phyloP scores from a whole-genome alignment of 37 sponge, comb jelly and placozoan genomes.

The Sycon ciliatum region DNA sequence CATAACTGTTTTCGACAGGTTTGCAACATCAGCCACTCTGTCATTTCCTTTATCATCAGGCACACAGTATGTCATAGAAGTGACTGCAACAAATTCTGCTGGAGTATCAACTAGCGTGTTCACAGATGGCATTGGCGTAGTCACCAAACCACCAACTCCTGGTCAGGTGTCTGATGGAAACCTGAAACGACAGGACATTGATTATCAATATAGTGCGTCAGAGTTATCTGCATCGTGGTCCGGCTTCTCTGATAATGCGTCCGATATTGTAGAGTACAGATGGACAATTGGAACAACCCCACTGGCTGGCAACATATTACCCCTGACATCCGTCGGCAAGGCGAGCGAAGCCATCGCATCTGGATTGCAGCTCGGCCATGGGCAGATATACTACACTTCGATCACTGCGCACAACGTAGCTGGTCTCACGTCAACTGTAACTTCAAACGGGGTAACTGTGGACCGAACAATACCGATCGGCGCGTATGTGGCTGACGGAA shows the following conservation, averaged over 20 bases:
- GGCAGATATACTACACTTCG: neutral
- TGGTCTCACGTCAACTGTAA: neutral
- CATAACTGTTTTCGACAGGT: too few species aligned
- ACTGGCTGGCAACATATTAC: neutral
- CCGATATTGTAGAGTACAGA: neutral
- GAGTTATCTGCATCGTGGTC: neutral
- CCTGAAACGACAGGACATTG: too few species aligned
- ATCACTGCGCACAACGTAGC: neutral
- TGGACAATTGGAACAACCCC: neutral
- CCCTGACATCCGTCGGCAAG: neutral
- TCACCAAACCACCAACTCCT: neutral
- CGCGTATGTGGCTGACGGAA: neutral
- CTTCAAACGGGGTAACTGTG: slow-evolving; percentile 9
- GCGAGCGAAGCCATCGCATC: neutral
- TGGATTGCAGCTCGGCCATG: neutral
- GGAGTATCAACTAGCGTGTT: neutral
- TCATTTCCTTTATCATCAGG: too few species aligned
- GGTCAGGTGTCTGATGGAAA: neutral
- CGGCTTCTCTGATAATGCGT: neutral
- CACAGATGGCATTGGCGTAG: neutral
- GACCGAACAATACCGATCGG: neutral
- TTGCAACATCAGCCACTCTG: too few species aligned
- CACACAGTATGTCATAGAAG: too few species aligned
- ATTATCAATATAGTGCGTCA: neutral
- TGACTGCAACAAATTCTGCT: too few species aligned